Percentiles rank a stretch among this genome's conserved stretches.
Conservation (phyloP, 2,888 invertebrate species). For the Lycocerus yunnanus region DNA sequence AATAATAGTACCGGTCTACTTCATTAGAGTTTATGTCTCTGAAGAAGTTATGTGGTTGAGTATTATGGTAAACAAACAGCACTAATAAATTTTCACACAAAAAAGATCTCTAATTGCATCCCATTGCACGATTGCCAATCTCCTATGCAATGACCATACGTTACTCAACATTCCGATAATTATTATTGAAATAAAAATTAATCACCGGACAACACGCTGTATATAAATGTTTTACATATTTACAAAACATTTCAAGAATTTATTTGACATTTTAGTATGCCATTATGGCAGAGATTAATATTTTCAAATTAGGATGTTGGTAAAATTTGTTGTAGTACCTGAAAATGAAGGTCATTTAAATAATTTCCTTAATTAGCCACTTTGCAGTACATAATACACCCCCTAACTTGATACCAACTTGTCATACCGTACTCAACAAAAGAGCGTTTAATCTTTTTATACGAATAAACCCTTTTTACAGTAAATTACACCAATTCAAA, state of each 20-base stretch:
- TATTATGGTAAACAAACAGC: not conserved
- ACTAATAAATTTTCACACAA: not conserved
- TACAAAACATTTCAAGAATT: not conserved
- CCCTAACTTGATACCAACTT: not conserved
- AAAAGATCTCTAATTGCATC: not conserved
- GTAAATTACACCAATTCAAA: not conserved
- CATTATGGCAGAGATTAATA: not conserved
- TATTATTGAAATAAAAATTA: not conserved
- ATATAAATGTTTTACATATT: not conserved
- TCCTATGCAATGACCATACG: not conserved
- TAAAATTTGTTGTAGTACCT: not conserved
- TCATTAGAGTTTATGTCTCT: not conserved
- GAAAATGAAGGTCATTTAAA: not conserved
- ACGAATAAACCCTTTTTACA: constrained; percentile 4
- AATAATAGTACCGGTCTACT: not conserved
- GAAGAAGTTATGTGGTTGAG: not conserved
- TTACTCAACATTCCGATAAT: not conserved
- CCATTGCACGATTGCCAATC: not conserved
- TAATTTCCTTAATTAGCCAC: not conserved
- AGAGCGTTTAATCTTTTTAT: not conserved
- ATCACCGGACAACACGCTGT: not conserved
- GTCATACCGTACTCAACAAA: constrained; percentile 2
- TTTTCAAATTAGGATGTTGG: not conserved
- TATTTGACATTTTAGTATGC: not conserved
- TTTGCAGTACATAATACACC: not conserved